Percentiles rank a stretch among this genome's conserved stretches.
Evolutionary conservation across 2,113 vertebrate genomes (phyloP).

Genomic region (Halichoeres trimaculatus): DNA sequence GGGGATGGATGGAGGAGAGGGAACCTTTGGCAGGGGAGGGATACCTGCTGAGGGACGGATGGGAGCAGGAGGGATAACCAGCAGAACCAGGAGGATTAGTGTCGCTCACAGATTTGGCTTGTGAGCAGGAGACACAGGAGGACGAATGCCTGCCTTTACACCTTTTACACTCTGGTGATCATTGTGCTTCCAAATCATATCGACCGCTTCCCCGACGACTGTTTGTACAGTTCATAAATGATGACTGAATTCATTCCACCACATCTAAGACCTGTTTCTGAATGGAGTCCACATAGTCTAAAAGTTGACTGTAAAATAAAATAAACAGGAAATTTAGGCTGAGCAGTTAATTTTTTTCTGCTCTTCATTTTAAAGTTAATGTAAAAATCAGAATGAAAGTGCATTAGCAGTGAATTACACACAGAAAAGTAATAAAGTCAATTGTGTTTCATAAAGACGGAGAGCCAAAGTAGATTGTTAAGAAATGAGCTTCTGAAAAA

Average conservation of each 20-base stretch:
- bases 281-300: not conserved
- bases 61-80: conserved; percentile 65
- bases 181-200: conserved; percentile 58
- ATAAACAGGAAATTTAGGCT: no score
- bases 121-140: conserved; percentile 54
- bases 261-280: not conserved
- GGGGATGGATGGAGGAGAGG: conserved; percentile 40
- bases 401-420: not conserved
- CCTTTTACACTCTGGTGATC: conserved; percentile 57
- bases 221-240: not conserved
- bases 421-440: not conserved
- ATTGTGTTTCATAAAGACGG: not conserved
- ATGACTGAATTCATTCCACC: not conserved
- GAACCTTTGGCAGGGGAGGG: conserved; percentile 61
- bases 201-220: conserved; percentile 18
- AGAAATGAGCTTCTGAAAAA: not conserved
- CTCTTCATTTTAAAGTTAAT: not conserved
- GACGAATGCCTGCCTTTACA: conserved; percentile 38
- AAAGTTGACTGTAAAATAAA: not conserved
- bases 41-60: conserved; percentile 66
- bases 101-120: conserved; percentile 73
- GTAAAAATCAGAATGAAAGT: not conserved
- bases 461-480: not conserved
- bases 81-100: conserved; percentile 79
- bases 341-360: no score